Evolutionary conservation across 2,113 vertebrate species (phyloP).

Genomic region (Benitochromis conjunctus): DNA sequence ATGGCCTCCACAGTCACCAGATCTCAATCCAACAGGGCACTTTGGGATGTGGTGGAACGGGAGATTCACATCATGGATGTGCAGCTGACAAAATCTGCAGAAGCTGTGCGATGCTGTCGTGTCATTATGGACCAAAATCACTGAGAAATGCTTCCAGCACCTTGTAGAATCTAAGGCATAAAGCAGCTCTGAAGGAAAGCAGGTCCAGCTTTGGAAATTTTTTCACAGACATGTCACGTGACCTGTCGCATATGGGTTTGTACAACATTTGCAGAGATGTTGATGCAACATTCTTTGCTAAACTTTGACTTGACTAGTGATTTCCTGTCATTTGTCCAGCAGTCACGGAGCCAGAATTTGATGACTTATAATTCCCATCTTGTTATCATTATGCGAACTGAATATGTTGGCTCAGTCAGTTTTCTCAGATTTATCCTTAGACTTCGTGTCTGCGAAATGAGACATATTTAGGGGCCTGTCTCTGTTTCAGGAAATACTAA

Average conservation of each 20-base stretch:
- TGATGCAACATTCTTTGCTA: neutral
- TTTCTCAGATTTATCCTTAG: neutral
- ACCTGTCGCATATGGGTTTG: neutral
- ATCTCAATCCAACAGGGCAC: neutral
- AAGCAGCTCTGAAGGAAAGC: neutral
- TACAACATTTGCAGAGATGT: neutral
- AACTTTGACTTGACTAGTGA: neutral
- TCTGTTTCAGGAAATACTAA: neutral
- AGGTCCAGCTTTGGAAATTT: neutral
- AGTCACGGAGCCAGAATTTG: neutral
- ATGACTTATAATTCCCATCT: neutral
- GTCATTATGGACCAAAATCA: neutral
- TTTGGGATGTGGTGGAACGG: neutral
- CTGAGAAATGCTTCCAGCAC: neutral
- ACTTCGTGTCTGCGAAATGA: neutral
- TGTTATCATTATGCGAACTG: neutral
- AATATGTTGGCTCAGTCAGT: neutral
- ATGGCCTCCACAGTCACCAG: neutral
- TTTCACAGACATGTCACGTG: neutral
- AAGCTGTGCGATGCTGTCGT: neutral
- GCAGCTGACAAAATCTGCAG: neutral
- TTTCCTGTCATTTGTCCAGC: neutral
- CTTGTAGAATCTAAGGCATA: neutral
- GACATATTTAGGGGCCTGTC: neutral
- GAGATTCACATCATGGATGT: neutral